A percentile compares a stretch with the other conserved stretches of the same genome.
Conservation (phyloP, 2,797 vertebrate genomes). For the Neoniphon sammara region DNA sequence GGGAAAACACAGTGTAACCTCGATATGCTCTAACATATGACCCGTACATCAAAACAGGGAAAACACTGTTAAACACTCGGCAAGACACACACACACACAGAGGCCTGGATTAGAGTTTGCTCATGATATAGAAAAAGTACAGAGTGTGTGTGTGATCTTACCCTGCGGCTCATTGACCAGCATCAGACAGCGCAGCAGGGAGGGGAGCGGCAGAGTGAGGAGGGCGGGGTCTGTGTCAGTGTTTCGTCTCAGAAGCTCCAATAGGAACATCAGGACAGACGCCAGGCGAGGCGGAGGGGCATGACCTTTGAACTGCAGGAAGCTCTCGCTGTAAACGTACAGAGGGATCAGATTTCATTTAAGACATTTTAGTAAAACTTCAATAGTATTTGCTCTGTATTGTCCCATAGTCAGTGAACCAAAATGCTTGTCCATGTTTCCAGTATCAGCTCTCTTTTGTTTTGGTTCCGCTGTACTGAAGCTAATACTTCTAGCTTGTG, state of each 20-base stretch:
- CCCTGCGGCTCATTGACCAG: slow-evolving; percentile 92
- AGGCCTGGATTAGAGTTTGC: not conserved
- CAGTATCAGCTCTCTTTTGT: not conserved
- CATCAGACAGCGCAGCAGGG: slow-evolving; percentile 88
- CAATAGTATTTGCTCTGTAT: not conserved
- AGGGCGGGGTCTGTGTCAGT: slow-evolving; percentile 77
- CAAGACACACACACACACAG: not conserved
- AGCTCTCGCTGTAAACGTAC: slow-evolving; percentile 83
- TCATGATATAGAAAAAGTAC: not conserved
- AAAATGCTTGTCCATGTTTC: not conserved
- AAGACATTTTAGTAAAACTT: not conserved
- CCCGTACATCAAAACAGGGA: not conserved
- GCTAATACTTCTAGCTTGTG: not conserved
- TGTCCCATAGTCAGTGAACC: not conserved
- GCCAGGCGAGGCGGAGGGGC: slow-evolving; percentile 88
- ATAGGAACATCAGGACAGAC: slow-evolving; percentile 85
- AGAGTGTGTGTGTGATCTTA: slow-evolving; percentile 66
- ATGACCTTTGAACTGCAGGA: slow-evolving; percentile 90
- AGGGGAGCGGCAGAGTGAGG: slow-evolving; percentile 85
- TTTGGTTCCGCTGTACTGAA: not conserved
- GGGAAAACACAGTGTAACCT: too few relatives aligned
- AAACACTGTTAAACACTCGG: too few relatives aligned
- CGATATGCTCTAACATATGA: not conserved
- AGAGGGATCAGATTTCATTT: not conserved
- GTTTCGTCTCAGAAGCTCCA: slow-evolving; percentile 87